Conservation (phyloP, 1,140 invertebrate species). For the Papilio dardanus region DNA sequence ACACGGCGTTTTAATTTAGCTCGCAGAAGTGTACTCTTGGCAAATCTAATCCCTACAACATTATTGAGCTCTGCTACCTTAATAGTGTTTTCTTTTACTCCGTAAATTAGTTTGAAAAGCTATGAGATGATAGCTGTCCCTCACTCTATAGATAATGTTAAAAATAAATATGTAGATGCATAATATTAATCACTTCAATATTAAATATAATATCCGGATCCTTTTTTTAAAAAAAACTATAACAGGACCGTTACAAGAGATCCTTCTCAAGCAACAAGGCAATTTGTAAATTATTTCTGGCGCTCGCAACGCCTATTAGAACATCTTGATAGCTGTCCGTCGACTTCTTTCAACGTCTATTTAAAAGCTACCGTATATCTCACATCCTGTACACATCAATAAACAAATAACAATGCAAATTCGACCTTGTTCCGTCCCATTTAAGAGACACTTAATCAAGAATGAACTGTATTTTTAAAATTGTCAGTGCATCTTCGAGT, state of each 20-base stretch:
- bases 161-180: background rate
- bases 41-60: no score
- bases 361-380: conserved; percentile 69
- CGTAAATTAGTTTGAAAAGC: no score
- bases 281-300: conserved; percentile 78
- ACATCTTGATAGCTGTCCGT: conserved; percentile 78
- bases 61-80: background rate
- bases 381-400: conserved; percentile 19
- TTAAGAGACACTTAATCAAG: conserved; percentile 35
- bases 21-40: background rate
- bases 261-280: conserved; percentile 49
- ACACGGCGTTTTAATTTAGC: no score
- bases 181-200: background rate
- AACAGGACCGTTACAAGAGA: conserved; percentile 46
- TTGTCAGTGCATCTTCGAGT: conserved; percentile 56
- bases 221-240: background rate
- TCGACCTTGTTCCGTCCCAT: conserved; percentile 36
- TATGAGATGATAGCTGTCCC: no score
- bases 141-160: no score
- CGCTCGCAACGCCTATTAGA: conserved; percentile 76
- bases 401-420: conserved; percentile 35
- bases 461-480: conserved; percentile 38
- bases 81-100: no score
- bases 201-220: background rate
- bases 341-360: conserved; percentile 79